A percentile compares a stretch with the other conserved stretches of the same genome.
phyloP scores from a whole-genome alignment of 2,797 vertebrate species.

The Hydrocynus forskahlii region DNA sequence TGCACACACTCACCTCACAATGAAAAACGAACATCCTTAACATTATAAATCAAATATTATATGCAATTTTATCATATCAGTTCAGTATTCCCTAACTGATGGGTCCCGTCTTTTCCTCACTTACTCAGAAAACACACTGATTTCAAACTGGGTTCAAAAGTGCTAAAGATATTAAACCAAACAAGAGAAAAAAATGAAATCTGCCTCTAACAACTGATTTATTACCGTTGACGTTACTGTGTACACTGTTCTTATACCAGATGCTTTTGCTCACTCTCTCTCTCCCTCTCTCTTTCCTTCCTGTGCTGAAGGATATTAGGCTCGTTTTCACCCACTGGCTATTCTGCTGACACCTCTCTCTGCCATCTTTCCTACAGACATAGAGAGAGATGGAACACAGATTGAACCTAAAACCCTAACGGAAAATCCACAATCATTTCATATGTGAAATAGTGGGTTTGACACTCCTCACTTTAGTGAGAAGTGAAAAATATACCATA shows the following conservation, averaged over 20 bases:
- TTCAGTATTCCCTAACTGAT: slow-evolving; percentile 7
- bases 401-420: background rate
- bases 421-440: too few species aligned
- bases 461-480: too few species aligned
- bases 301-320: slow-evolving; percentile 48
- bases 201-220: background rate
- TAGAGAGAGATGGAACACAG: slow-evolving; percentile 19
- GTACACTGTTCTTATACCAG: background rate
- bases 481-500: too few species aligned
- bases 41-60: slow-evolving; percentile 5
- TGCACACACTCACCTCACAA: slow-evolving; percentile 32
- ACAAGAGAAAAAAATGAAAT: background rate
- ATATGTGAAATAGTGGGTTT: too few species aligned
- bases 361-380: slow-evolving; percentile 70
- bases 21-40: background rate
- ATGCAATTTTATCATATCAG: slow-evolving; percentile 15
- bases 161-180: background rate
- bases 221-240: background rate
- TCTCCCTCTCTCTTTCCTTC: slow-evolving; percentile 28
- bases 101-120: background rate
- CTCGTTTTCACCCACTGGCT: slow-evolving; percentile 63
- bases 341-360: slow-evolving; percentile 55
- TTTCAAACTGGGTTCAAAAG: background rate
- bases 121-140: background rate
- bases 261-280: background rate